These are phyloP conservation scores for Prunella fulvescens DNA, from an alignment of 2,113 vertebrate genomes.

Conservation along the genomic window DNA sequence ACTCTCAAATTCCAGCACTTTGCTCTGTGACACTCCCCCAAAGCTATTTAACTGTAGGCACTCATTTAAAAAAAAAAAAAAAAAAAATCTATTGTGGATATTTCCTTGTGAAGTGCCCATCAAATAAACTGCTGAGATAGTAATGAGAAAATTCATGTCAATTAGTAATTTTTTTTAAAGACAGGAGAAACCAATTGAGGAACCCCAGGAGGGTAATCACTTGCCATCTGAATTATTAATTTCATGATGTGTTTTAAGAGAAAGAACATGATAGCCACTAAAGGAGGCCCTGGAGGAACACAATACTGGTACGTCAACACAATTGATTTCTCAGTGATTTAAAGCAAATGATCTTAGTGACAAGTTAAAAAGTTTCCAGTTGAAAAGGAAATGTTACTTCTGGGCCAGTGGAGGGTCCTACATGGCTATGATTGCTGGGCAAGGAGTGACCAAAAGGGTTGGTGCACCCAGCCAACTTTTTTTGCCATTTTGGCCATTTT, in stretches of 20 bases:
- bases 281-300: background rate
- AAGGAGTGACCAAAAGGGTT: background rate
- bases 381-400: background rate
- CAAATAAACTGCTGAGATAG: background rate
- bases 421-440: background rate
- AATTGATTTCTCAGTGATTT: background rate
- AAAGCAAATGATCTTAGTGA: background rate
- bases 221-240: conserved; percentile 20
- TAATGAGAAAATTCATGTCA: background rate
- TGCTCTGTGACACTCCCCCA: background rate
- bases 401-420: background rate
- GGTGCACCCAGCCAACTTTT: background rate
- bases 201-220: background rate
- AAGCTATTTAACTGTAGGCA: background rate
- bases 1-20: background rate
- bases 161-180: conserved; percentile 35
- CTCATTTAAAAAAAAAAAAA: background rate
- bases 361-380: background rate
- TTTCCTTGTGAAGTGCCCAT: background rate
- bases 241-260: background rate
- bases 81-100: background rate
- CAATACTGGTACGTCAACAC: background rate
- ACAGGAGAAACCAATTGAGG: background rate
- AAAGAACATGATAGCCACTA: background rate
- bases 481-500: background rate